Conservation (phyloP, 2,888 invertebrate species). For the Ecdyonurus torrentis region DNA sequence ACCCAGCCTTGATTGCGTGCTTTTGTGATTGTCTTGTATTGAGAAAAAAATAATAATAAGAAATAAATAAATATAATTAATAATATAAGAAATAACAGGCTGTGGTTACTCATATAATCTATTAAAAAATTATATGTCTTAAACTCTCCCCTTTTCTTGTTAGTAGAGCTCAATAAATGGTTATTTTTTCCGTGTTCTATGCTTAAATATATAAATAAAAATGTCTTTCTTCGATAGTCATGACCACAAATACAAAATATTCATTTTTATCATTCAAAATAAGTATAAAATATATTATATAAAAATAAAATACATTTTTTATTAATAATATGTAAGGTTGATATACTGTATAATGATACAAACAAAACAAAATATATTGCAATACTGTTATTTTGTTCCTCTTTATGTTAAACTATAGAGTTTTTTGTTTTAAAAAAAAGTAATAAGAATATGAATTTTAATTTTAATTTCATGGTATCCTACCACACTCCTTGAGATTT, state of each 20-base stretch:
- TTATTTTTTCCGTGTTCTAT: not conserved
- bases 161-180: not conserved
- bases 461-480: not conserved
- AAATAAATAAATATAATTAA: not conserved
- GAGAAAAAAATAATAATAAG: too few species aligned
- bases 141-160: not conserved
- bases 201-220: too few species aligned
- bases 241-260: not conserved
- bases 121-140: not conserved
- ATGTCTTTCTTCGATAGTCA: not conserved
- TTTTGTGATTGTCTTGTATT: not conserved
- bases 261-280: not conserved
- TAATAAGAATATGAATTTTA: too few species aligned
- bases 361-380: not conserved
- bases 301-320: not conserved
- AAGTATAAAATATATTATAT: not conserved
- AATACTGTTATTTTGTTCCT: not conserved
- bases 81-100: not conserved
- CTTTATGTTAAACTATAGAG: not conserved
- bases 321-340: not conserved
- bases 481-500: not conserved
- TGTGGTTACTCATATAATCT: not conserved
- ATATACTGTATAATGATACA: too few species aligned
- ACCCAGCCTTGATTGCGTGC: not conserved
- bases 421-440: not conserved